A percentile compares a stretch with the other conserved stretches of the same genome.
phyloP scores from a whole-genome alignment of 2,113 vertebrate genomes.

The Rhynchopsitta pachyrhyncha region DNA sequence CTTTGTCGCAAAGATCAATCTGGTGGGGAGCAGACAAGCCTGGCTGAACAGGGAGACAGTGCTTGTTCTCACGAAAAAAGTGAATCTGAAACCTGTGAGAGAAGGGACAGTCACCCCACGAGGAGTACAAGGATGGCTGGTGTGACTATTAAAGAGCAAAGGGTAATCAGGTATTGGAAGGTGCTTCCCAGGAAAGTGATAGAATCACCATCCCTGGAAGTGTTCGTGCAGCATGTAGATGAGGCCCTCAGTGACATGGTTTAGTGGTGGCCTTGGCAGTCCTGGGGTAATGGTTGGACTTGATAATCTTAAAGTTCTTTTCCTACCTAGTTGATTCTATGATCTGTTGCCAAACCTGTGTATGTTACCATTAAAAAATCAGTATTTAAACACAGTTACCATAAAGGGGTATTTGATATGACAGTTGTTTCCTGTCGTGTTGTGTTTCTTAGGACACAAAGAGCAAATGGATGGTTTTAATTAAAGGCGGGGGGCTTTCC shows the following conservation, averaged over 20 bases:
- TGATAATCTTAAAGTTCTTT: neutral
- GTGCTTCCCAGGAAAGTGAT: neutral
- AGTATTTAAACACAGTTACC: constrained; percentile 28
- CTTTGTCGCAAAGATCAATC: neutral
- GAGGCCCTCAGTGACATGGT: neutral
- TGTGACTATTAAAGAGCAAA: neutral
- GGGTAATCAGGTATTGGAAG: neutral
- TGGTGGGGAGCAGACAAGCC: neutral
- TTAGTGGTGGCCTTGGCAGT: neutral
- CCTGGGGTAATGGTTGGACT: neutral
- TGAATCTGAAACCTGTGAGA: neutral
- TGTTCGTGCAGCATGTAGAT: neutral
- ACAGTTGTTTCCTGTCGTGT: constrained; percentile 47
- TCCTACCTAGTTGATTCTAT: neutral
- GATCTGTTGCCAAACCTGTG: constrained; percentile 39
- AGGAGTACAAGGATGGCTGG: neutral
- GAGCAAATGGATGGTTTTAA: constrained; percentile 21
- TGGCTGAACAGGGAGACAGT: neutral
- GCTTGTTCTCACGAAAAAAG: neutral
- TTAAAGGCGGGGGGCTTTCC: neutral
- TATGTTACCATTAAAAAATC: constrained; percentile 31
- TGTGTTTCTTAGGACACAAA: constrained; percentile 4
- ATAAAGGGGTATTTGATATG: constrained; percentile 22
- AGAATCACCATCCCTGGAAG: neutral
- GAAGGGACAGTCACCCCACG: neutral